Evolutionary conservation across 2,888 invertebrate species (phyloP), one percentile per base, ranked within the genome.

Genomic region (Busseola fusca): DNA sequence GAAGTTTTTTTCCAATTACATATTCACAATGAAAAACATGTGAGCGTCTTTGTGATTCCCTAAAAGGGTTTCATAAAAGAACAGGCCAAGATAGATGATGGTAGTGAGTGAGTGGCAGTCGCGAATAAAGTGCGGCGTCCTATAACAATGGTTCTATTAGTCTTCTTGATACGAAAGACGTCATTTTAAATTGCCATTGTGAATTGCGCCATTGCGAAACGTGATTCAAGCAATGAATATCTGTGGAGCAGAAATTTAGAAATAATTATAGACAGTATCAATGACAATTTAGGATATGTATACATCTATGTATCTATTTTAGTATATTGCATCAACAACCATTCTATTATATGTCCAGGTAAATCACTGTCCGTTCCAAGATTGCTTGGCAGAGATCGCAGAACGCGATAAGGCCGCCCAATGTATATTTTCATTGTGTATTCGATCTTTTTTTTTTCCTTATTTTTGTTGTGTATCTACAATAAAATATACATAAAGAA

Each of bases 61-160:
- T 69, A 54, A 79, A 75, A 78, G 75, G 74, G 66, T 70, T 64
- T 25, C 34, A 71, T 80, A 78, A 71, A 68, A 70, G 34, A 30
- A 50, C 64, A 62, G 30, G 40, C 27, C 57, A 64, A 75, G 80
- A 75, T 80, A 80, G 64, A 80, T 80, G 54, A 75, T n/a, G 42
- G 40, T 37, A 66, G 70, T 56, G 42, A 68, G 64, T 60, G 59
- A 74, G 79, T 71, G 62, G 64, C 64, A 71, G 45, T 67, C 21
- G 50, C 21, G 64, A 57, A 71, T 67, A 75, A 67, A 71, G 56
- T 64, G 57, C 60, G 78, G n/a, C n/a, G 45, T 57, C 37, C 7
- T 59, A 16, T 64, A 30, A 40, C 45, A 64, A 69, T 57, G 60
- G 64, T 67, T 71, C 45, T 42, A 59, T 75, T 66, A 65, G 42